Conservation (phyloP, 2,888 invertebrate genomes). For the Osedax frankpressi region DNA sequence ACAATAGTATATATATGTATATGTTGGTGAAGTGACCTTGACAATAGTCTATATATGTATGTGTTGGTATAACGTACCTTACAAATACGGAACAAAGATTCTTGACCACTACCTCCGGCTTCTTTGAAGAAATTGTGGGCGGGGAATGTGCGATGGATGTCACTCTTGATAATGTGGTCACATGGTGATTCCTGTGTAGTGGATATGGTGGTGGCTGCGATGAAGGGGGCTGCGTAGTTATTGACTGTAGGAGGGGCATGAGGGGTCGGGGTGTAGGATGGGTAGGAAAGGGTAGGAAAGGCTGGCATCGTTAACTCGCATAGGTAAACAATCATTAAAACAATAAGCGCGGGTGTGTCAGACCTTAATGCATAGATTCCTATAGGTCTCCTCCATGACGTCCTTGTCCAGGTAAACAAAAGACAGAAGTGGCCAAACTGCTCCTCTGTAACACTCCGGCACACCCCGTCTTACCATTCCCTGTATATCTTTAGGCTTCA, state of each 20-base stretch:
- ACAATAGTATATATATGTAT: no score
- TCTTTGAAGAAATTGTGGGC: slow-evolving; percentile 96
- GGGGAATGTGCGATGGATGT: slow-evolving; percentile 94
- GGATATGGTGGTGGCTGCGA: no score
- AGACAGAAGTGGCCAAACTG: slow-evolving; percentile 91
- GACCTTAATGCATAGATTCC: slow-evolving; percentile 80
- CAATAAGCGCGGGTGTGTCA: no score
- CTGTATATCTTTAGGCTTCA: slow-evolving; percentile 25
- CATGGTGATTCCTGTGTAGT: slow-evolving; percentile 73
- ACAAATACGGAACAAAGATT: slow-evolving; percentile 83
- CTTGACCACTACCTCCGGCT: slow-evolving; percentile 84
- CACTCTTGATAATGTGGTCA: slow-evolving; percentile 85
- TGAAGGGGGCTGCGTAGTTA: no score
- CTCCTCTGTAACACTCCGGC: slow-evolving; percentile 86
- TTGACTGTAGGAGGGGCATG: no score
- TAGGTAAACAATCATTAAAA: no score
- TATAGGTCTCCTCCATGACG: slow-evolving; percentile 72
- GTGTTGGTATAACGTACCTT: no score
- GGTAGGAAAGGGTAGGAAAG: no score
- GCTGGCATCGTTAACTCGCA: no score
- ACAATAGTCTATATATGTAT: no score
- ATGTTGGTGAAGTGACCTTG: no score
- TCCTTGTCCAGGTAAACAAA: slow-evolving; percentile 59
- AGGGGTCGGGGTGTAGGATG: no score
- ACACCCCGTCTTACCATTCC: slow-evolving; percentile 56